These are phyloP conservation scores for Taenaris catops DNA, from an alignment of 2,888 invertebrate species.

Conservation along the genomic window DNA sequence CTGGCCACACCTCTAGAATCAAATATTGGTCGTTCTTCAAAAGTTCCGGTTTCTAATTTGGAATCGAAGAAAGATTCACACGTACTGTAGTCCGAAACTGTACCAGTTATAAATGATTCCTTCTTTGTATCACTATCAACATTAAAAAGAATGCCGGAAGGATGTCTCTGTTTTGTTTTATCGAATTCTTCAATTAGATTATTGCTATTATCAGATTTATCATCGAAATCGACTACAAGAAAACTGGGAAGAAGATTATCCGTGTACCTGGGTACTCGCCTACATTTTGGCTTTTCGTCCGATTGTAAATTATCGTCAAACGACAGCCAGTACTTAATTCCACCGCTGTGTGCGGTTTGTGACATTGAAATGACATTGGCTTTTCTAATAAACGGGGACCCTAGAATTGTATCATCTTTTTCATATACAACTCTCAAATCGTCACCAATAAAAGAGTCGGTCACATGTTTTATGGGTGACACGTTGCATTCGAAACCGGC, in stretches of 20 bases:
- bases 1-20: too few species aligned
- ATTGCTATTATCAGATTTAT: slow-evolving; percentile 2
- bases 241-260: slow-evolving; percentile 56
- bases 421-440: slow-evolving; percentile 41
- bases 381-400: slow-evolving; percentile 54
- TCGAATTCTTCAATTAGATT: not conserved
- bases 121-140: not conserved
- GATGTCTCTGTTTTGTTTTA: not conserved
- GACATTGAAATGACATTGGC: slow-evolving; percentile 60
- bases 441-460: slow-evolving; percentile 23
- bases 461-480: slow-evolving; percentile 39
- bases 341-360: slow-evolving; percentile 54
- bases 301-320: slow-evolving; percentile 49
- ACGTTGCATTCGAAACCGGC: slow-evolving; percentile 43
- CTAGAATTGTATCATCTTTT: slow-evolving; percentile 39
- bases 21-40: slow-evolving; percentile 36
- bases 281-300: slow-evolving; percentile 19
- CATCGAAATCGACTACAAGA: slow-evolving; percentile 34
- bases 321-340: slow-evolving; percentile 68
- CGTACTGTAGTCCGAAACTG: slow-evolving; percentile 33
- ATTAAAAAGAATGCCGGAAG: not conserved
- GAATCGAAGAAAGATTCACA: slow-evolving; percentile 30
- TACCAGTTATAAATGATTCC: slow-evolving; percentile 18
- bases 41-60: slow-evolving; percentile 9
- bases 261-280: slow-evolving; percentile 25